Conservation (phyloP, 2,113 vertebrate species). For the Elephantulus edwardii region DNA sequence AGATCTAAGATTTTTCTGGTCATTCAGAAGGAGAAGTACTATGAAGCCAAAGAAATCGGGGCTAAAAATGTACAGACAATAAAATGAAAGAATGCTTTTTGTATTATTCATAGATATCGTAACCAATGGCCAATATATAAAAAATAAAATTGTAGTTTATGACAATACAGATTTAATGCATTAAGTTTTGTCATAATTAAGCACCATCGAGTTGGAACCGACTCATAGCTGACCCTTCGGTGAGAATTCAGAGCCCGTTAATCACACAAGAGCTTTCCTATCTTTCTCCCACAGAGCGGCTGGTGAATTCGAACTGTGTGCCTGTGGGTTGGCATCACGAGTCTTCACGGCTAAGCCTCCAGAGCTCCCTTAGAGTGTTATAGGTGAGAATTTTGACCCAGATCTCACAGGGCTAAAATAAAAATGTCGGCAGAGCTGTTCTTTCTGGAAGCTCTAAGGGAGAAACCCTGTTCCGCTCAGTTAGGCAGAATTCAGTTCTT, state of each 20-base stretch:
- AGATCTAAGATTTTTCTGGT: neutral
- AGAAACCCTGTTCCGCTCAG: neutral
- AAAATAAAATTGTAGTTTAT: neutral
- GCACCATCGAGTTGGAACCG: no score
- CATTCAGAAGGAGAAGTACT: neutral
- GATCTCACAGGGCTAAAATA: neutral
- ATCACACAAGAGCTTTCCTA: no score
- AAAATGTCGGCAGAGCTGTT: neutral
- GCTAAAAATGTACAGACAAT: neutral
- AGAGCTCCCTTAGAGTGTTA: neutral
- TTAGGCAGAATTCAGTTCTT: neutral
- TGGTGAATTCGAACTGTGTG: no score
- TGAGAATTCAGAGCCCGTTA: no score
- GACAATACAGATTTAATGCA: neutral
- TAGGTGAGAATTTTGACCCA: neutral
- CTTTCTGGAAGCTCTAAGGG: neutral
- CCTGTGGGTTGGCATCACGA: no score
- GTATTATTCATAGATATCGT: neutral
- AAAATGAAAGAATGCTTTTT: neutral
- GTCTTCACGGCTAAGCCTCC: no score
- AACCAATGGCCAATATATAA: neutral
- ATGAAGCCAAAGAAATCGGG: neutral
- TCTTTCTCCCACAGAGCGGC: no score
- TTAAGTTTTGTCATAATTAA: no score
- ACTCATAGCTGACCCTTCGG: no score